Evolutionary conservation across 92 coral and sea anemone genomes (phyloP).

Genomic region (Galaxea fascicularis): DNA sequence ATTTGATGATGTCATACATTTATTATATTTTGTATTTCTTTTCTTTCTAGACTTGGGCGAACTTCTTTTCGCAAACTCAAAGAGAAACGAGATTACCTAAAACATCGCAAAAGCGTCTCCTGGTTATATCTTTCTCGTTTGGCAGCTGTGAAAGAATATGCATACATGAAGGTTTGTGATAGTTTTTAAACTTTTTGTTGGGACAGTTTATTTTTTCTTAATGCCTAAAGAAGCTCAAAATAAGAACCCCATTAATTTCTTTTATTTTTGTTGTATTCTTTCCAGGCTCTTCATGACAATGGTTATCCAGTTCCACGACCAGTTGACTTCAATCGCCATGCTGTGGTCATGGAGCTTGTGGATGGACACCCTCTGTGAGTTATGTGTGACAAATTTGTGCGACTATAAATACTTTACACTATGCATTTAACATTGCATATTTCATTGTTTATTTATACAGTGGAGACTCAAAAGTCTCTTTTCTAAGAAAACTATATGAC

Average conservation of each 20-base stretch:
- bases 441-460: no score
- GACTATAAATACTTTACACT: background rate
- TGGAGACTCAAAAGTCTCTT: no score
- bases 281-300: slow-evolving; percentile 90
- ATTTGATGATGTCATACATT: no score
- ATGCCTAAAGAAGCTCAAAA: background rate
- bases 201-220: background rate
- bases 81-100: slow-evolving; percentile 93
- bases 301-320: slow-evolving; percentile 96
- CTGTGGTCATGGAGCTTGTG: slow-evolving; percentile 95
- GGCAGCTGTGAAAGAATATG: slow-evolving; percentile 98
- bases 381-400: background rate
- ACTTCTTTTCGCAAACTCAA: slow-evolving; percentile 95
- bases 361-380: slow-evolving; percentile 96
- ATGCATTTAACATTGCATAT: no score
- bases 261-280: background rate
- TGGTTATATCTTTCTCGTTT: slow-evolving; percentile 95
- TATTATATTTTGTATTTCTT: background rate
- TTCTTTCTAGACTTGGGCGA: slow-evolving; percentile 80
- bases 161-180: slow-evolving; percentile 85
- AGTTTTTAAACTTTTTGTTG: background rate
- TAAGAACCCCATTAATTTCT: no score
- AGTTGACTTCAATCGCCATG: slow-evolving; percentile 93
- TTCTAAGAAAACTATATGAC: no score
- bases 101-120: slow-evolving; percentile 88